A percentile compares a stretch with the other conserved stretches of the same genome.
Conservation (phyloP, 2,797 vertebrate species). For the Ambastaia sidthimunki region DNA sequence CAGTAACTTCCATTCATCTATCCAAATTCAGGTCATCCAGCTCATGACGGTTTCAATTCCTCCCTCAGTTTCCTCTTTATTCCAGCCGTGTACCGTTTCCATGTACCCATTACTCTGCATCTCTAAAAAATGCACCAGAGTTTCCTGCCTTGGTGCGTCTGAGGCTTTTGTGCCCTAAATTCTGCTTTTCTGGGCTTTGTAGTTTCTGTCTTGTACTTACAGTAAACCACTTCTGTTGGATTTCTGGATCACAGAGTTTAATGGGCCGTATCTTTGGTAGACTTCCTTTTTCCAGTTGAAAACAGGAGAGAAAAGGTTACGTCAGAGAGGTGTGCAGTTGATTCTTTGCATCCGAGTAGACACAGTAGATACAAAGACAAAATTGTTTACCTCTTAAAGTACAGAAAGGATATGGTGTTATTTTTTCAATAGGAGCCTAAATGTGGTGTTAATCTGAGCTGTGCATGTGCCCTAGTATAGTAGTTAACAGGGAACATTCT, state of each 20-base stretch:
- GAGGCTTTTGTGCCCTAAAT: constrained; percentile 41
- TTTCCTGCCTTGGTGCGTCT: constrained; percentile 33
- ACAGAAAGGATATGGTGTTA: background rate
- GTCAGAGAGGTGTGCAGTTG: constrained; percentile 15
- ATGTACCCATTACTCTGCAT: constrained; percentile 48
- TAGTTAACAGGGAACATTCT: too few relatives aligned
- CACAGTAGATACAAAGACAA: background rate
- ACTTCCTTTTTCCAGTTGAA: constrained; percentile 26
- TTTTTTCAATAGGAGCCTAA: background rate
- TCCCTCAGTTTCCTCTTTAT: constrained; percentile 20
- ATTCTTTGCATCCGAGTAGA: background rate
- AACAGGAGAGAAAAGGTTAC: constrained; percentile 5
- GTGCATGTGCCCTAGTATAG: too few relatives aligned
- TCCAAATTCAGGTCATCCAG: constrained; percentile 32
- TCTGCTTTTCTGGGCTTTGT: constrained; percentile 41
- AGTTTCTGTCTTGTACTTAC: constrained; percentile 37
- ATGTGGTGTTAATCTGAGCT: background rate
- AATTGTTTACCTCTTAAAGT: background rate
- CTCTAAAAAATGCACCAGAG: constrained; percentile 43
- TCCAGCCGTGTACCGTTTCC: constrained; percentile 11
- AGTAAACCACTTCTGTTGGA: constrained; percentile 45
- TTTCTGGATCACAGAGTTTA: constrained; percentile 36
- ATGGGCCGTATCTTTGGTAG: constrained; percentile 21
- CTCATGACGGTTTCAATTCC: constrained; percentile 51
- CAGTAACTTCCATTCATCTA: constrained; percentile 1